phyloP scores from a whole-genome alignment of 1,140 invertebrate genomes.

The Camponotus pennsylvanicus region DNA sequence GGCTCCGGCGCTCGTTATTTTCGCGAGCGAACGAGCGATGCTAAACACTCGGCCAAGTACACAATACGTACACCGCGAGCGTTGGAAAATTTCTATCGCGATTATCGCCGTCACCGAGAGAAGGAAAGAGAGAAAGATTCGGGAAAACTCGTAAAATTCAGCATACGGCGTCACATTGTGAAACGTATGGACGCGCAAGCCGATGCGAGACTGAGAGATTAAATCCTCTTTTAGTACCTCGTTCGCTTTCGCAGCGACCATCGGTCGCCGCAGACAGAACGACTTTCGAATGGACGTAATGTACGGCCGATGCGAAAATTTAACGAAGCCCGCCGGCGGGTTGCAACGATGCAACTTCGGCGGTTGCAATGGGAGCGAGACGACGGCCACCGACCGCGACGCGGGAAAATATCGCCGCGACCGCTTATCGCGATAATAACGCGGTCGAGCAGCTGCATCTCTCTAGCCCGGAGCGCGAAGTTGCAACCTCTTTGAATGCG shows the following conservation, averaged over 20 bases:
- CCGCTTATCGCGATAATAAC: slow-evolving; percentile 69
- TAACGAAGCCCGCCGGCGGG: slow-evolving; percentile 64
- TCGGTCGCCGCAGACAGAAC: slow-evolving; percentile 30
- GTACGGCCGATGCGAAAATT: slow-evolving; percentile 67
- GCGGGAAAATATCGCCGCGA: slow-evolving; percentile 64
- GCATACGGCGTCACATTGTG: slow-evolving; percentile 12
- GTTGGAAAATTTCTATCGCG: slow-evolving; percentile 47
- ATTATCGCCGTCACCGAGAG: slow-evolving; percentile 12
- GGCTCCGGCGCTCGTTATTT: slow-evolving; percentile 14
- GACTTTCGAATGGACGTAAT: slow-evolving; percentile 55
- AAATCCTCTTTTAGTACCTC: slow-evolving; percentile 57
- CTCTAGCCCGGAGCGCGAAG: not conserved
- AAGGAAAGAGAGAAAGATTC: not conserved
- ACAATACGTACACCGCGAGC: not conserved
- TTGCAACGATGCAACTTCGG: slow-evolving; percentile 51
- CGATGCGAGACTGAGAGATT: slow-evolving; percentile 32
- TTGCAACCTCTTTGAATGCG: slow-evolving; percentile 2
- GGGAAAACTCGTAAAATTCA: slow-evolving; percentile 31
- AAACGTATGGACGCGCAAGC: slow-evolving; percentile 36
- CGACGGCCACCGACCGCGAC: slow-evolving; percentile 31
- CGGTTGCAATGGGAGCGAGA: slow-evolving; percentile 55
- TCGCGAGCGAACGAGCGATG: slow-evolving; percentile 24
- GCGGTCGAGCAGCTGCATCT: slow-evolving; percentile 2
- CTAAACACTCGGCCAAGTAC: slow-evolving; percentile 36
- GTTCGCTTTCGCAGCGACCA: slow-evolving; percentile 27